Evolutionary conservation across 2,113 vertebrate species (phyloP), one percentile per base, ranked within the genome.

Genomic region (Myrmecobius fasciatus): DNA sequence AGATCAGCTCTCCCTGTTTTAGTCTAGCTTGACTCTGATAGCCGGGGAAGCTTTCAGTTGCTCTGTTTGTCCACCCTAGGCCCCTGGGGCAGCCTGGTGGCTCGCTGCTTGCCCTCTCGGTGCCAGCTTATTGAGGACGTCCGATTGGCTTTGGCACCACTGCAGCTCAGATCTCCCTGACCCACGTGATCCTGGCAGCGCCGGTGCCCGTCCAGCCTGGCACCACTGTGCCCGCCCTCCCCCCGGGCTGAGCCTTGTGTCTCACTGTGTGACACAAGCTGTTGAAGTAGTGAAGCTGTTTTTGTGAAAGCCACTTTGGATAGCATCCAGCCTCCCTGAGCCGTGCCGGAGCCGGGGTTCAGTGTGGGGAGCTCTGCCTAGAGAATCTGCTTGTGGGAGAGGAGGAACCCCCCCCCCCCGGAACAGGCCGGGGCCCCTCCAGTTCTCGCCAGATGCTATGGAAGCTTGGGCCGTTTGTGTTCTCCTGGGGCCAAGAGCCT

Each of bases 241-340:
- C 1, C 14, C 36, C 1, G 11, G 60, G 2, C 67, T 0, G 17
- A 83, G 67, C n/a, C 2, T 43, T 2, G 17, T 8, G 17, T n/a
- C 31, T 67, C 28, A 67, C 31, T 67, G 56, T 9, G 17, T n/a
- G 60, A n/a, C 60, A 20, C 60, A 9, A 60, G 56, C 26, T 3
- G 36, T 17, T n/a, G 60, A 75, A 5, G 12, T 17, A n/a, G 60
- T 20, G 60, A 75, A n/a, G 36, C 60, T n/a, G 9, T 60, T n/a
- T n/a, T 7, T 75, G 14, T 75, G 60, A 17, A 75, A n/a, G n/a
- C 36, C 60, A 7, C 31, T 75, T n/a, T n/a, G 60, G 60, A 3
- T 5, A 1, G 60, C 14, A 1, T 83, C n/a, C 36, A 83, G 67
- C 67, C 17, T 2, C n/a, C 14, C 20, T 11, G 67, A 14, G 67